Percentiles rank a stretch among this genome's conserved stretches.
phyloP scores from a whole-genome alignment of 2,797 vertebrate genomes.

The Lateolabrax maculatus region DNA sequence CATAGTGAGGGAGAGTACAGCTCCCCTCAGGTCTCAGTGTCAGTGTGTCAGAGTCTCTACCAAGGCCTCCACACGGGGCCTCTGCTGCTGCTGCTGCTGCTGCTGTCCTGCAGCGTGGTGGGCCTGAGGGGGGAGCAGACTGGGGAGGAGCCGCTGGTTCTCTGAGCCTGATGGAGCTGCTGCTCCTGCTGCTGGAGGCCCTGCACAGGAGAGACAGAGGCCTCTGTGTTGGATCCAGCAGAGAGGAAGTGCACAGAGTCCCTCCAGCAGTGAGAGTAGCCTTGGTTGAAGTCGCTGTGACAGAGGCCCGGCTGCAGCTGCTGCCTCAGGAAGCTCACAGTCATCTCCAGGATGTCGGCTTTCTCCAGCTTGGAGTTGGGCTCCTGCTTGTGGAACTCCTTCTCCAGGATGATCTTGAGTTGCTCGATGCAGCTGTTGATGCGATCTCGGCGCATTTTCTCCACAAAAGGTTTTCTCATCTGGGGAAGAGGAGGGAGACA shows the following conservation, averaged over 20 bases:
- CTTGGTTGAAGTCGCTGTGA: slow-evolving; percentile 73
- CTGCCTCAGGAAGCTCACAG: slow-evolving; percentile 86
- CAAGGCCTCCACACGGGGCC: slow-evolving; percentile 86
- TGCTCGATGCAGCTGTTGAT: slow-evolving; percentile 89
- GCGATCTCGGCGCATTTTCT: slow-evolving; percentile 88
- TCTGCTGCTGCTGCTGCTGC: slow-evolving; percentile 64
- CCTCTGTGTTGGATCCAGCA: slow-evolving; percentile 69
- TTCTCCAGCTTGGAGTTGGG: slow-evolving; percentile 89
- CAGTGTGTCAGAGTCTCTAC: slow-evolving; percentile 75
- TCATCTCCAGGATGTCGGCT: slow-evolving; percentile 89
- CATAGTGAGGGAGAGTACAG: slow-evolving; percentile 66
- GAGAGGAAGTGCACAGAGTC: slow-evolving; percentile 81
- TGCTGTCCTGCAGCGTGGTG: slow-evolving; percentile 62
- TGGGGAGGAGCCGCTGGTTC: slow-evolving; percentile 51
- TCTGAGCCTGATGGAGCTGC: slow-evolving; percentile 67
- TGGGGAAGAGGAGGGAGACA: slow-evolving; percentile 60
- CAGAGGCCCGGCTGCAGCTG: slow-evolving; percentile 72
- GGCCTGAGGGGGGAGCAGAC: slow-evolving; percentile 49
- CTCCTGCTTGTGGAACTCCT: slow-evolving; percentile 83
- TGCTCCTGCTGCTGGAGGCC: slow-evolving; percentile 71
- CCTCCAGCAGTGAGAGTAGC: slow-evolving; percentile 80
- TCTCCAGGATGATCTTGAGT: slow-evolving; percentile 87
- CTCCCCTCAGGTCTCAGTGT: slow-evolving; percentile 73
- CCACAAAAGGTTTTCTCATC: slow-evolving; percentile 90
- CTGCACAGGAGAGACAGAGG: slow-evolving; percentile 69